These are phyloP conservation scores for Irena cyanogastra DNA, from an alignment of 2,113 vertebrate species.

Conservation along the genomic window DNA sequence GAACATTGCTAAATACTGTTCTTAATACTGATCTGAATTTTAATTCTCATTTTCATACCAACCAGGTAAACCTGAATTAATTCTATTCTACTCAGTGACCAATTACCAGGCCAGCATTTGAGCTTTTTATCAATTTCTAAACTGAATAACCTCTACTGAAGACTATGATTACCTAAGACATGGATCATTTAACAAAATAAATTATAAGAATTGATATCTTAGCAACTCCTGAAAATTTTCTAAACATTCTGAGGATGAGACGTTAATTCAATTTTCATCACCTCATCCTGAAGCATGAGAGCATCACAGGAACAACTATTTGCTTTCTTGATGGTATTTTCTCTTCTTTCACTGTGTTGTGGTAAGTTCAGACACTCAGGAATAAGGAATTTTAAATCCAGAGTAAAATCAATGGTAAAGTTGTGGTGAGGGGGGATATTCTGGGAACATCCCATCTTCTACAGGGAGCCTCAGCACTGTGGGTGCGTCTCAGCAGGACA, in stretches of 20 bases:
- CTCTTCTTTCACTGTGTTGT: background rate
- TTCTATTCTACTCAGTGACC: background rate
- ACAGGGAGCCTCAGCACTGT: background rate
- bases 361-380: background rate
- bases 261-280: background rate
- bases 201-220: background rate
- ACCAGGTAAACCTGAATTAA: background rate
- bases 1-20: background rate
- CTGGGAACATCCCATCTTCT: background rate
- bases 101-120: background rate
- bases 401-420: background rate
- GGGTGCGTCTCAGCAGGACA: background rate
- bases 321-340: background rate
- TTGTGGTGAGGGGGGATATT: background rate
- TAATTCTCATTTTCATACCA: background rate
- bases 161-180: background rate
- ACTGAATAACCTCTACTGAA: background rate
- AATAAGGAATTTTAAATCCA: background rate
- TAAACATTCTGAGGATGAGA: background rate
- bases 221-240: background rate
- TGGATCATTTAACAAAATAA: background rate
- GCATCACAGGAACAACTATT: background rate
- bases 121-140: background rate
- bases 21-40: background rate
- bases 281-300: background rate